A percentile compares a stretch with the other conserved stretches of the same genome.
These are phyloP conservation scores for Cinclus mexicanus DNA, from an alignment of 2,113 vertebrate genomes.

Conservation along the genomic window DNA sequence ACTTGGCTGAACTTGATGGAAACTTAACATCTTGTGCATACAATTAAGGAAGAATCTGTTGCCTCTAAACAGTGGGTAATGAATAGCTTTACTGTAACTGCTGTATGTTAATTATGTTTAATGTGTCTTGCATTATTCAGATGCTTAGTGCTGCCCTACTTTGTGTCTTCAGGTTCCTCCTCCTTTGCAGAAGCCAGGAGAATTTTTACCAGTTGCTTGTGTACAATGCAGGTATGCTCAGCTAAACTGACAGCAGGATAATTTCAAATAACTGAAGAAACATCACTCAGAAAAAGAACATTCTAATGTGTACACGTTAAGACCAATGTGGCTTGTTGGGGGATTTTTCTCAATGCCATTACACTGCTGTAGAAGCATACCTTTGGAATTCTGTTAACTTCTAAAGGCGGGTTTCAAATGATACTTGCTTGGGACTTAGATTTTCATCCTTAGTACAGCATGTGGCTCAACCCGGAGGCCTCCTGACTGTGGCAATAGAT, in stretches of 20 bases:
- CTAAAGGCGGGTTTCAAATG: not conserved
- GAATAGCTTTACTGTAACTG: not conserved
- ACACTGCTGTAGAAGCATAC: not conserved
- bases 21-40: not conserved
- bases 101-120: not conserved
- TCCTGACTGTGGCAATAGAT: not conserved
- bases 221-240: not conserved
- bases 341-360: not conserved
- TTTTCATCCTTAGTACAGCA: not conserved
- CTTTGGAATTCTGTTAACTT: not conserved
- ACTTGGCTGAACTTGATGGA: not conserved
- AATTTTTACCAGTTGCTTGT: not conserved
- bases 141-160: not conserved
- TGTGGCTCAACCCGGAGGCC: not conserved
- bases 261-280: not conserved
- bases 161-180: not conserved
- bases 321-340: fast-evolving
- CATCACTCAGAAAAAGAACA: not conserved
- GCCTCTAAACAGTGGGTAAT: not conserved
- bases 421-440: not conserved
- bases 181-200: not conserved
- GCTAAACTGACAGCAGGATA: not conserved
- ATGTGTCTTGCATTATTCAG: not conserved
- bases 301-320: not conserved
- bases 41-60: not conserved